Conservation (phyloP, 2,888 invertebrate species). For the Calameuta idolon region DNA sequence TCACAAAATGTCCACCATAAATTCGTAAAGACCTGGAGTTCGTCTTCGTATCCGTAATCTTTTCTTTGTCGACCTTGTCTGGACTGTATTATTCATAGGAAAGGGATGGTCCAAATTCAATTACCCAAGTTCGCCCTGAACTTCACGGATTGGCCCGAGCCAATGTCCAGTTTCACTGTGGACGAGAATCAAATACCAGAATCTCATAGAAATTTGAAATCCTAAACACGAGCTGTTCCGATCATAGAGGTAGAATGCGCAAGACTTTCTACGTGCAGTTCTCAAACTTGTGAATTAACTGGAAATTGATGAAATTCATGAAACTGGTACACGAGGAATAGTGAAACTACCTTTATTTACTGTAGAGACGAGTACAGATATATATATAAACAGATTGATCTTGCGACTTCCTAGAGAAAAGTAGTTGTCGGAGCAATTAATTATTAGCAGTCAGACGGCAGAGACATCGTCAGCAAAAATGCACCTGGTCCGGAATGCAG, state of each 20-base stretch:
- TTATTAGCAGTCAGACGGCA: background rate
- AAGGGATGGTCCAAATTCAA: background rate
- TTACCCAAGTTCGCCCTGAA: background rate
- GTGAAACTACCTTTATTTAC: background rate
- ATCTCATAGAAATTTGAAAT: background rate
- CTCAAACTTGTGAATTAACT: background rate
- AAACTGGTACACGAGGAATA: background rate
- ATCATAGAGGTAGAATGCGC: background rate
- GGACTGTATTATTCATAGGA: background rate
- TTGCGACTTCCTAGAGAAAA: background rate
- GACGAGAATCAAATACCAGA: background rate
- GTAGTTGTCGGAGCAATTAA: background rate
- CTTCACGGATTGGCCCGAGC: background rate
- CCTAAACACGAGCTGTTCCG: background rate
- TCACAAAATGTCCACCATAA: background rate
- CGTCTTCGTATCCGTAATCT: background rate
- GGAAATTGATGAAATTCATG: background rate
- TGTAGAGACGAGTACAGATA: background rate
- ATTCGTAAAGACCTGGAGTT: background rate
- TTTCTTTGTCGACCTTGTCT: background rate
- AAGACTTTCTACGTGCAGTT: background rate
- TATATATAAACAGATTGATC: background rate
- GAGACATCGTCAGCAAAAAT: background rate
- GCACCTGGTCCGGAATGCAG: background rate
- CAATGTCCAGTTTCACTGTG: background rate